Evolutionary conservation across 2,888 invertebrate species (phyloP).

Genomic region (Tuta absoluta): DNA sequence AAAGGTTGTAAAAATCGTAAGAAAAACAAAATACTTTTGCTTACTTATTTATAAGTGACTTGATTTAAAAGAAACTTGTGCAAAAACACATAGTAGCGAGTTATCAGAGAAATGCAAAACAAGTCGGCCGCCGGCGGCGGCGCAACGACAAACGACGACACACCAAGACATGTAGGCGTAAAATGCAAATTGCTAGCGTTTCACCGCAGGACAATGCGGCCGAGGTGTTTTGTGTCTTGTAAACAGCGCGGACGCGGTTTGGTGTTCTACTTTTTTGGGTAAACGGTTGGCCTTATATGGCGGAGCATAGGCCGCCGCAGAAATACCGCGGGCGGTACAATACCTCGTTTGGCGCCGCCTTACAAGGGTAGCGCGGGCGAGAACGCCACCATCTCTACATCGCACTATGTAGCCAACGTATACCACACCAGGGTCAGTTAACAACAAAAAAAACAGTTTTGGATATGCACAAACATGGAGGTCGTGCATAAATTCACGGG

Average conservation of each 20-base stretch:
- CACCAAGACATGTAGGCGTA: conserved; percentile 59
- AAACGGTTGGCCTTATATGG: conserved; percentile 75
- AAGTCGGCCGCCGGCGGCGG: conserved; percentile 39
- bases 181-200: conserved; percentile 74
- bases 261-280: conserved; percentile 80
- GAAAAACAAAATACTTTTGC: no score
- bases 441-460: conserved; percentile 53
- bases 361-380: conserved; percentile 67
- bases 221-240: conserved; percentile 74
- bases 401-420: conserved; percentile 56
- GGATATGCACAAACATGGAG: conserved; percentile 46
- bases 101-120: conserved; percentile 58
- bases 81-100: conserved; percentile 11
- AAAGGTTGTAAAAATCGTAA: no score
- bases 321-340: conserved; percentile 71
- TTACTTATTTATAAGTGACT: no score
- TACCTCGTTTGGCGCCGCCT: conserved; percentile 66
- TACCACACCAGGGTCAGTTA: conserved; percentile 44
- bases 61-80: neutral
- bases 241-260: conserved; percentile 72
- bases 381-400: conserved; percentile 57
- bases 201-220: conserved; percentile 74
- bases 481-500: conserved; percentile 35
- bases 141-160: conserved; percentile 39
- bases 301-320: conserved; percentile 70